phyloP scores from a whole-genome alignment of 2,113 vertebrate genomes.

The Leptosomus discolor region DNA sequence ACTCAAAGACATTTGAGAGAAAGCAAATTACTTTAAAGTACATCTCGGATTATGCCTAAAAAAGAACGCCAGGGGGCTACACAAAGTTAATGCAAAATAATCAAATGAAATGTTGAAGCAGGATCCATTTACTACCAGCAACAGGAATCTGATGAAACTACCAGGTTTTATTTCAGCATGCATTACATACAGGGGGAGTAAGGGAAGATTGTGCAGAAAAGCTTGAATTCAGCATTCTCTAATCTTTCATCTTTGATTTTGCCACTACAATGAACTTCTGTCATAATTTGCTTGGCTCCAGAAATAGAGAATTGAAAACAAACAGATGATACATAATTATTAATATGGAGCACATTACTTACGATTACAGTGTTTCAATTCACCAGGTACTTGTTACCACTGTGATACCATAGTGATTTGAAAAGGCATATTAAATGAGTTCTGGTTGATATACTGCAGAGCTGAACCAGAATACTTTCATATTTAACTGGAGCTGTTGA shows the following conservation, averaged over 20 bases:
- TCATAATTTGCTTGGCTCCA: neutral
- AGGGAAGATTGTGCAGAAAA: neutral
- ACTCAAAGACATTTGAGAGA: neutral
- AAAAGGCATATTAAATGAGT: neutral
- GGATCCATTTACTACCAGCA: neutral
- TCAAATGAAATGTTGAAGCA: neutral
- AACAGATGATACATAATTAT: neutral
- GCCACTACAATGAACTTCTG: neutral
- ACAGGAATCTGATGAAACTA: neutral
- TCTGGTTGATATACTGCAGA: neutral
- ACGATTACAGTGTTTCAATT: neutral
- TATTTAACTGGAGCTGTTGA: neutral
- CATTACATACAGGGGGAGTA: neutral
- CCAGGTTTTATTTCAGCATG: neutral
- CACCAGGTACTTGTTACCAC: neutral
- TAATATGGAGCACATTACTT: neutral
- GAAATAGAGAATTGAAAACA: neutral
- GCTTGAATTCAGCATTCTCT: neutral
- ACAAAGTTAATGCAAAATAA: neutral
- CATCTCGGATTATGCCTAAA: neutral
- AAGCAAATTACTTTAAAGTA: neutral
- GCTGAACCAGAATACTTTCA: neutral
- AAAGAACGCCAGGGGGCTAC: neutral
- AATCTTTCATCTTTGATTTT: neutral
- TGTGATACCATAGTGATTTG: neutral